These are phyloP conservation scores for Morpho achilles DNA, from an alignment of 2,888 invertebrate species.

Conservation along the genomic window DNA sequence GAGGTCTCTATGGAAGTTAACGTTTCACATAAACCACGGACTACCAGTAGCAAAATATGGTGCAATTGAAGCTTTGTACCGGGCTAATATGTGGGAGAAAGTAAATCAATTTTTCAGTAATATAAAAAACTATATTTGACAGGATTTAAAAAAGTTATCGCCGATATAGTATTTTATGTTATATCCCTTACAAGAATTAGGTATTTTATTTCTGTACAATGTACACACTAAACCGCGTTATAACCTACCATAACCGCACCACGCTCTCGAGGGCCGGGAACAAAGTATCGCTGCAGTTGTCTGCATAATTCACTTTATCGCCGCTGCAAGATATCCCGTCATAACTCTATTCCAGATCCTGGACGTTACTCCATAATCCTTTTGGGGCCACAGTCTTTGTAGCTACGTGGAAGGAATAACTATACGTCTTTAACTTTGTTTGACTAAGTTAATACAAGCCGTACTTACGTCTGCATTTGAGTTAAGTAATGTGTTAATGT, in stretches of 20 bases:
- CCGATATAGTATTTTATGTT: too few species aligned
- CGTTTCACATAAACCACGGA: too few species aligned
- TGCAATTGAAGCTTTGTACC: too few species aligned
- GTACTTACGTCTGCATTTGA: neutral
- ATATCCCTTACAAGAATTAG: too few species aligned
- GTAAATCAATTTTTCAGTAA: too few species aligned
- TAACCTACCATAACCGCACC: neutral
- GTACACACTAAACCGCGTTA: constrained; percentile 12
- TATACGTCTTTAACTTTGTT: too few species aligned
- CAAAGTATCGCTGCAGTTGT: constrained; percentile 71
- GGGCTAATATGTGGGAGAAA: too few species aligned
- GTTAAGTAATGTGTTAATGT: too few species aligned
- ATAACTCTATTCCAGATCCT: constrained; percentile 45
- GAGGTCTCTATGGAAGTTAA: too few species aligned
- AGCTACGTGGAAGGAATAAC: constrained; percentile 11
- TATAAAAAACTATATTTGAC: too few species aligned
- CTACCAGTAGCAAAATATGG: too few species aligned
- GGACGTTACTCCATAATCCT: constrained; percentile 20
- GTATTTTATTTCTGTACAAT: neutral
- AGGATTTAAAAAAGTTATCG: too few species aligned
- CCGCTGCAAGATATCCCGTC: constrained; percentile 48
- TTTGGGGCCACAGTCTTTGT: constrained; percentile 16
- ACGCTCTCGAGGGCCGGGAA: constrained; percentile 36
- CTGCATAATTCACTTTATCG: constrained; percentile 76
- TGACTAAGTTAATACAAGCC: neutral